phyloP scores from a whole-genome alignment of 1,140 invertebrate species.

The Homarus americanus region DNA sequence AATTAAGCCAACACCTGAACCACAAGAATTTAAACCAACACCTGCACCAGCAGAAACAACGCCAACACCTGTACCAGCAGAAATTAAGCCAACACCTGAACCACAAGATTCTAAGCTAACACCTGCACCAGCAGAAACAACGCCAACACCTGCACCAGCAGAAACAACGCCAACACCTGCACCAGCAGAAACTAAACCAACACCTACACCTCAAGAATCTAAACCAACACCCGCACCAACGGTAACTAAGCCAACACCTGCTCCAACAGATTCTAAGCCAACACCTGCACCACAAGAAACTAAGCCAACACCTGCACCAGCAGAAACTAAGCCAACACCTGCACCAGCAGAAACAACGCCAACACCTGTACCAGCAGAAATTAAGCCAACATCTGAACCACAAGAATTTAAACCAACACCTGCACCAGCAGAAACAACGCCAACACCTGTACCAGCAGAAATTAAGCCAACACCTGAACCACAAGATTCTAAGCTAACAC shows the following conservation, averaged over 20 bases:
- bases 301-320: constrained; percentile 21
- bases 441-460: constrained; percentile 17
- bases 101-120: background rate
- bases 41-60: background rate
- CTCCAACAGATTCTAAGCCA: background rate
- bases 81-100: constrained; percentile 13
- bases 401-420: background rate
- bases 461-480: background rate
- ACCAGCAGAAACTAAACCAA: constrained; percentile 18
- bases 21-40: constrained; percentile 12
- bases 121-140: constrained; percentile 12
- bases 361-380: constrained; percentile 29
- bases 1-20: background rate
- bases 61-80: constrained; percentile 3
- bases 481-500: background rate
- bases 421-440: constrained; percentile 39
- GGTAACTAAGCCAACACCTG: constrained; percentile 17
- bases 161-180: constrained; percentile 1
- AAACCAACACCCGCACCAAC: constrained; percentile 25
- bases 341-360: constrained; percentile 32
- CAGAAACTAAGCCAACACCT: constrained; percentile 10
- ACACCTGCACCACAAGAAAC: constrained; percentile 7
- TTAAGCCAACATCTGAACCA: constrained; percentile 23
- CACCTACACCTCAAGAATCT: constrained; percentile 4
- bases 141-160: constrained; percentile 2